Evolutionary conservation across 2,888 invertebrate genomes (phyloP).

Genomic region (Galerucella pusilla): DNA sequence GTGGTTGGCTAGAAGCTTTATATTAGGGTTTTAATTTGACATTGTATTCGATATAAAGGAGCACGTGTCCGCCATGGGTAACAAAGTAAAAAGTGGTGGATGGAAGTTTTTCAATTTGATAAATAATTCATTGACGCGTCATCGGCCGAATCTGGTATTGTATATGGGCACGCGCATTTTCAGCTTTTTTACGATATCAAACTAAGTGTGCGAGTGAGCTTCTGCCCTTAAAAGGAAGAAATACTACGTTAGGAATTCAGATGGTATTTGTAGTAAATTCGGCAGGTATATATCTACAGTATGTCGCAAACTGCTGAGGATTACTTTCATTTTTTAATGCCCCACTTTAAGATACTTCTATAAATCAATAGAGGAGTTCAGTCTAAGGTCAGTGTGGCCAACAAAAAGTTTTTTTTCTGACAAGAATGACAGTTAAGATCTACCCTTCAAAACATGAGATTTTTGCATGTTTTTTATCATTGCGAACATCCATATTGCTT

Average conservation of each 20-base stretch:
- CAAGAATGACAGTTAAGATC: too few species aligned
- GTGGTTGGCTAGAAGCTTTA: background rate
- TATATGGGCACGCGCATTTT: slow-evolving; percentile 55
- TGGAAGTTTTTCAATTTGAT: slow-evolving; percentile 56
- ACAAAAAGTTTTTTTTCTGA: too few species aligned
- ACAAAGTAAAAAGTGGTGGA: slow-evolving; percentile 53
- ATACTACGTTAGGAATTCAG: slow-evolving; percentile 37
- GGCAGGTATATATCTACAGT: slow-evolving; percentile 4
- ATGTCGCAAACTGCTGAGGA: background rate
- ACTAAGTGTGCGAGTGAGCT: slow-evolving; percentile 46
- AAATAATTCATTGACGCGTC: slow-evolving; percentile 54
- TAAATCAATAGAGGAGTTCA: too few species aligned
- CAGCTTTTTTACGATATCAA: slow-evolving; percentile 46
- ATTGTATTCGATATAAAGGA: slow-evolving; percentile 24
- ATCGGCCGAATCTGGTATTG: slow-evolving; percentile 51
- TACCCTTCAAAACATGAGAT: too few species aligned
- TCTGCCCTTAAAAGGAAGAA: slow-evolving; percentile 43
- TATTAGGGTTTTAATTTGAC: slow-evolving; percentile 17
- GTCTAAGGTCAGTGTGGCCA: too few species aligned
- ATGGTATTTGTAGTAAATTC: slow-evolving; percentile 21
- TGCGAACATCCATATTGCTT: too few species aligned
- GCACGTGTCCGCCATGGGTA: slow-evolving; percentile 31
- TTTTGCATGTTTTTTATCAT: too few species aligned
- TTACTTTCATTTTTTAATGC: background rate
- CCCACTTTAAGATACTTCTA: background rate